phyloP scores from a whole-genome alignment of 2,113 vertebrate genomes.

The Pterocles gutturalis region DNA sequence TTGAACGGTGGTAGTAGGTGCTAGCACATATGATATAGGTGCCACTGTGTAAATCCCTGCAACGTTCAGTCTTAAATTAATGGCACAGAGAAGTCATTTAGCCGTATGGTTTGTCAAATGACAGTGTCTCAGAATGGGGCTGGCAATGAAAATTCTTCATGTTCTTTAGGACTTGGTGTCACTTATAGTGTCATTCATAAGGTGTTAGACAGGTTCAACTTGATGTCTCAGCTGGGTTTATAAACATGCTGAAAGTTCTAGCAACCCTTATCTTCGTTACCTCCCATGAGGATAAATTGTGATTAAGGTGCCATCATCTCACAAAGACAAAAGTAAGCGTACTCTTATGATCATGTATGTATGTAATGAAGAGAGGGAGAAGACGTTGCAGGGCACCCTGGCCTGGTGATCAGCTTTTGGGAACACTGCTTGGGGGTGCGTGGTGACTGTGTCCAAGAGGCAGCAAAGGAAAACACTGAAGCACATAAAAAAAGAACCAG shows the following conservation, averaged over 20 bases:
- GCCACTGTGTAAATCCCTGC: neutral
- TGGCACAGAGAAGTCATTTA: neutral
- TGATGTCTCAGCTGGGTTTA: neutral
- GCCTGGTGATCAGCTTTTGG: neutral
- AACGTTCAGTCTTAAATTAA: neutral
- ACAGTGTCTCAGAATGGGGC: neutral
- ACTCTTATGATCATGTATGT: fast-evolving
- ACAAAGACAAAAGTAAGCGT: neutral
- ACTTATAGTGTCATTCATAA: neutral
- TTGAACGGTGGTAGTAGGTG: neutral
- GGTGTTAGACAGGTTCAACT: neutral
- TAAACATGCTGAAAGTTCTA: neutral
- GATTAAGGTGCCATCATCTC: neutral
- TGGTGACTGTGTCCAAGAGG: neutral
- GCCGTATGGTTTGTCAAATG: neutral
- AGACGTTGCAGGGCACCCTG: neutral
- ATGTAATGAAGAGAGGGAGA: neutral
- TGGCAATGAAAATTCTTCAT: neutral
- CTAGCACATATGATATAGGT: neutral
- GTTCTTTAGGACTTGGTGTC: neutral
- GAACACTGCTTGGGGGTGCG: fast-evolving
- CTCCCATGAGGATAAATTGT: neutral
- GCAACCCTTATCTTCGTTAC: neutral
- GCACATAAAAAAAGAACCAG: neutral
- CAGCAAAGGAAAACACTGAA: neutral